Base-by-base conservation (phyloP, 2,797 vertebrate genomes). In the Sebastes taczanowskii region DNA sequence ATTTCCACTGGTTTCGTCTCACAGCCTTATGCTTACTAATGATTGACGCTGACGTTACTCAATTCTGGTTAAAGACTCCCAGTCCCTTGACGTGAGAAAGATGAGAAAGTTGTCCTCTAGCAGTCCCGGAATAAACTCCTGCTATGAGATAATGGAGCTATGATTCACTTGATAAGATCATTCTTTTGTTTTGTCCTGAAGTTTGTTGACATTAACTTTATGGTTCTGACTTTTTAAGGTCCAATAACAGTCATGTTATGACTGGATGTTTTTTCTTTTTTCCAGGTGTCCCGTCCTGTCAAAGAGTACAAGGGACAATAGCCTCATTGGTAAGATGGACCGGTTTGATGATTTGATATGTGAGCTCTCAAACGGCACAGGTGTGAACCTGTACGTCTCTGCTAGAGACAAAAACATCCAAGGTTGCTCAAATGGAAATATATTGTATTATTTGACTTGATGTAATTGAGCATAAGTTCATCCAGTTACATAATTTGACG, bases 31-130 rank as follows among this genome's bases (percentile, higher is more conserved):
- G 30, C 73, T 75, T 6, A 86, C 85, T 84, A 96, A 95, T 96
- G 84, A 95, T 95, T 96, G 84, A 95, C 89, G 2, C n/a, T 23
- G 18, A 29, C 4, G 23, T 95, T 93, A 64, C 84, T 58, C 81
- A 92, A 81, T 55, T 56, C 82, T 58, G 38, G 88, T 88, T 90
- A 89, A 91, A 92, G 22, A 75, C 78, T 90, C 79, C 35, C 10
- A 10, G 46, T 32, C 14, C 6, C 14, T 32, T 59, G 25, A 78
- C 20, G 16, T 68, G 14, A 49, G 6, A 65, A 55, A 70, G 58
- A 61, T 53, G 58, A 75, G 6, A 49, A 59, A 77, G 5, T 38
- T 20, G 8, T 64, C 1, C 11, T 74, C 32, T 18, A 23, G 35
- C 52, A 9, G 14, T 52, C n/a, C 42, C 2, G 22, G 32, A 77